Conservation (phyloP, 2,888 invertebrate genomes). For the Melinaea menophilus region DNA sequence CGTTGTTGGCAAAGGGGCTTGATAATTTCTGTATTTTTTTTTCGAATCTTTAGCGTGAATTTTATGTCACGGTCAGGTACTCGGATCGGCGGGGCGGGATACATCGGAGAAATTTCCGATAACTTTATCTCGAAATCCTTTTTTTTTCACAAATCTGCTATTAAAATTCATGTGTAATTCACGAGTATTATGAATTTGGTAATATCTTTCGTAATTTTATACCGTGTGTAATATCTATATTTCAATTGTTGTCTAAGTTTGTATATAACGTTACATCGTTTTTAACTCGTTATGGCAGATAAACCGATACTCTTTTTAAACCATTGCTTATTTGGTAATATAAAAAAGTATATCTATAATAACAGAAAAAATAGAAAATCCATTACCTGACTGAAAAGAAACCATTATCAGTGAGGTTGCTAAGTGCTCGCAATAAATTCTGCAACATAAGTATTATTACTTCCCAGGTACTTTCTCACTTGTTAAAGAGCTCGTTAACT, state of each 20-base stretch:
- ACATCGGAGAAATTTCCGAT: constrained; percentile 51
- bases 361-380: constrained; percentile 45
- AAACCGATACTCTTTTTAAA: too few relatives aligned
- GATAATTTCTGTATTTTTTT: background rate
- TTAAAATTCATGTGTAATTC: constrained; percentile 46
- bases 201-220: background rate
- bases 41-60: constrained; percentile 18
- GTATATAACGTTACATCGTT: constrained; percentile 7
- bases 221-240: background rate
- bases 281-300: too few relatives aligned
- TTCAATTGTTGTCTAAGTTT: constrained; percentile 11
- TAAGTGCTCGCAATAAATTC: constrained; percentile 70
- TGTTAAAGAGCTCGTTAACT: constrained; percentile 37
- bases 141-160: constrained; percentile 41
- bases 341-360: constrained; percentile 5
- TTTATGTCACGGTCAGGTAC: constrained; percentile 21
- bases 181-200: constrained; percentile 17
- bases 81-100: constrained; percentile 36
- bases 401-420: constrained; percentile 49
- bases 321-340: too few relatives aligned
- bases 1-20: background rate
- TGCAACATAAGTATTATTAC: constrained; percentile 47
- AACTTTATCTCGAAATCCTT: constrained; percentile 55
- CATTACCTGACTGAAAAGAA: constrained; percentile 46
- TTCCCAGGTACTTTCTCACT: constrained; percentile 64